Evolutionary conservation across 1,140 invertebrate species (phyloP).

Genomic region (Thalassaphorura encarpata): DNA sequence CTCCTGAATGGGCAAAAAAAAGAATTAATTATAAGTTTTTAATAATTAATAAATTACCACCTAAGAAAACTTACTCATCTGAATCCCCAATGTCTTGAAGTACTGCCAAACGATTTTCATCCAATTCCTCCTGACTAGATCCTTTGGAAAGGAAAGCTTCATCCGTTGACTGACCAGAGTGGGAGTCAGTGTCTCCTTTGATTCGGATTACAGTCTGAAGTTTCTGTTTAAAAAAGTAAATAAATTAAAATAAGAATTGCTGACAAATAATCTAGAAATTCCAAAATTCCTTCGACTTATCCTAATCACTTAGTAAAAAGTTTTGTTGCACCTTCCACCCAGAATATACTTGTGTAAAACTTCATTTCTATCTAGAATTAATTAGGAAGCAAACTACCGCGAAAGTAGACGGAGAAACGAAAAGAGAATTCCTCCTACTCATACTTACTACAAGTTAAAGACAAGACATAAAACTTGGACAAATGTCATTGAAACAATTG

Average conservation of each 20-base stretch:
- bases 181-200: conserved; percentile 26
- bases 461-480: no score
- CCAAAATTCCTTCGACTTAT: no score
- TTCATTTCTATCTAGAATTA: no score
- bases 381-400: no score
- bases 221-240: conserved; percentile 16
- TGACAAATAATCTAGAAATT: no score
- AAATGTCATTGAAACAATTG: no score
- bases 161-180: conserved; percentile 37
- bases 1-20: conserved; percentile 42
- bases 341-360: background rate
- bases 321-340: no score
- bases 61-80: conserved; percentile 38
- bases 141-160: conserved; percentile 46
- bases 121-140: conserved; percentile 49
- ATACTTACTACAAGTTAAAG: no score
- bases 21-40: conserved; percentile 9
- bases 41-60: background rate
- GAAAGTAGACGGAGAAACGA: no score
- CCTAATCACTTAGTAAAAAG: no score
- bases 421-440: no score
- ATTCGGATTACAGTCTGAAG: conserved; percentile 17
- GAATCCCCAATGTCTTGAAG: conserved; percentile 34
- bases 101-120: conserved; percentile 32
- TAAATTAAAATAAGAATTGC: background rate